Evolutionary conservation across 2,113 vertebrate species (phyloP).

Genomic region (Macrotis lagotis): DNA sequence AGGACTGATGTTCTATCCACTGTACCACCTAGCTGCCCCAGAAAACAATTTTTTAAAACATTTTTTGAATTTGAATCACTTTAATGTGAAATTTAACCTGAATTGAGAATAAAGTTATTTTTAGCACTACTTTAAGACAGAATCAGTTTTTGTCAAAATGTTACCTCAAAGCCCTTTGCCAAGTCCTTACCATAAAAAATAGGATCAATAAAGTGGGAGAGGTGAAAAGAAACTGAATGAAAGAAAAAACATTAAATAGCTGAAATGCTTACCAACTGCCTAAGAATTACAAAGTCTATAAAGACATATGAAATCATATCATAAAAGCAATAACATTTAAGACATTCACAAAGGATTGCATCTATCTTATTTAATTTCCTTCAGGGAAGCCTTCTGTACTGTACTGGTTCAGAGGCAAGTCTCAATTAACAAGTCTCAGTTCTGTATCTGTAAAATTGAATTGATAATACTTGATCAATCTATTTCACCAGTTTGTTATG

Average conservation of each 20-base stretch:
- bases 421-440: background rate
- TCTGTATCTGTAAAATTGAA: background rate
- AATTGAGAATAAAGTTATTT: slow-evolving; percentile 18
- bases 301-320: too few relatives aligned
- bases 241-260: background rate
- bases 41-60: background rate
- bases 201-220: background rate
- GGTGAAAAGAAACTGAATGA: background rate
- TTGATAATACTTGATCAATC: background rate
- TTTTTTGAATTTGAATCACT: slow-evolving; percentile 14
- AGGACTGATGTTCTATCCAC: too few relatives aligned
- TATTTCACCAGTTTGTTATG: background rate
- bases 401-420: background rate
- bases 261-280: background rate
- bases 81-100: slow-evolving; percentile 54
- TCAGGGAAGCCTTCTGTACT: background rate
- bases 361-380: background rate
- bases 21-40: too few relatives aligned
- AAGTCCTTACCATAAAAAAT: background rate
- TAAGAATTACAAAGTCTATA: background rate
- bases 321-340: background rate
- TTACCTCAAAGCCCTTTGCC: background rate
- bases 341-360: background rate
- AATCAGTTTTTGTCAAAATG: background rate
- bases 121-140: slow-evolving; percentile 10